A percentile compares a stretch with the other conserved stretches of the same genome.
phyloP scores from a whole-genome alignment of 2,113 vertebrate genomes.

The Hyperoodon ampullatus region DNA sequence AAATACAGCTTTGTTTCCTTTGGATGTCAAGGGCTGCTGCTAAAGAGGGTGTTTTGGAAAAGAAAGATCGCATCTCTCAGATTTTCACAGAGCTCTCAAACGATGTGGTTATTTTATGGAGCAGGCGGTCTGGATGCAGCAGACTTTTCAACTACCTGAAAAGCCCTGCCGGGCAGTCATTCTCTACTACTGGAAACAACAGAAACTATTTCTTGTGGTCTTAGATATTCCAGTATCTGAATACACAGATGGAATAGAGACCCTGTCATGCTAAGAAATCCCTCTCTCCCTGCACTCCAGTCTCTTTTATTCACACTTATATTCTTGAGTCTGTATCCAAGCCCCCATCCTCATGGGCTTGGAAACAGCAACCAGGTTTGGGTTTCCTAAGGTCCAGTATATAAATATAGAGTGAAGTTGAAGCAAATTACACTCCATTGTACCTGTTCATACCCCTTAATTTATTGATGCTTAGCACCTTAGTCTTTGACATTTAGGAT shows the following conservation, averaged over 20 bases:
- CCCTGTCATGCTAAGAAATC: background rate
- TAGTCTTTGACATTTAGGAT: background rate
- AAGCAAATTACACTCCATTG: background rate
- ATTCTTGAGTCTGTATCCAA: background rate
- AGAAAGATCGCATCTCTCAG: background rate
- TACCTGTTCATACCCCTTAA: background rate
- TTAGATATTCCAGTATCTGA: background rate
- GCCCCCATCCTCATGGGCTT: background rate
- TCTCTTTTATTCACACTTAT: background rate
- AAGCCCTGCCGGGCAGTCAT: background rate
- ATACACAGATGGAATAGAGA: background rate
- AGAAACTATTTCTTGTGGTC: background rate
- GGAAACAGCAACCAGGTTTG: background rate
- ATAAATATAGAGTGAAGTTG: background rate
- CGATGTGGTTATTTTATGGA: background rate
- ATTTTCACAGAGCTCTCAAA: background rate
- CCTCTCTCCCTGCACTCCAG: background rate
- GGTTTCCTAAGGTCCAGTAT: background rate
- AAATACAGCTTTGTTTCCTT: background rate
- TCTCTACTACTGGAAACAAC: background rate
- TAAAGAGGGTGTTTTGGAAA: background rate
- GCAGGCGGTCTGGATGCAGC: background rate
- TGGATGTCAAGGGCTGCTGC: background rate
- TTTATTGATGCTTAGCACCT: background rate
- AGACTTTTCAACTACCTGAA: constrained; percentile 22